Evolutionary conservation across 2,797 vertebrate species (phyloP).

Genomic region (Centroberyx gerrardi): DNA sequence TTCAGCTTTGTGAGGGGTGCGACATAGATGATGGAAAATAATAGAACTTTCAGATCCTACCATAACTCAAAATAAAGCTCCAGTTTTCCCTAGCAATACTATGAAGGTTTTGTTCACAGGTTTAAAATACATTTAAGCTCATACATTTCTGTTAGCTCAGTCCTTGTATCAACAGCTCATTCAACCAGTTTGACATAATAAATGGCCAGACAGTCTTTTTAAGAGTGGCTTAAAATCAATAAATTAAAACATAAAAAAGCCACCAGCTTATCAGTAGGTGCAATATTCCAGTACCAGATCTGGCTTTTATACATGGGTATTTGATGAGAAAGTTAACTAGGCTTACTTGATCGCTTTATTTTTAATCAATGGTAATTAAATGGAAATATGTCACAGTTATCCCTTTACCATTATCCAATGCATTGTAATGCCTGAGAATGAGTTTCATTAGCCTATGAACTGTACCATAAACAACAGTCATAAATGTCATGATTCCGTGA

Average conservation of each 20-base stretch:
- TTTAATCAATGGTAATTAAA: slow-evolving; percentile 50
- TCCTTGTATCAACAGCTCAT: not conserved
- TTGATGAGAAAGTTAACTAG: slow-evolving; percentile 31
- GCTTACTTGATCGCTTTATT: slow-evolving; percentile 21
- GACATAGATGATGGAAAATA: too few relatives aligned
- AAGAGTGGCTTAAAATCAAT: not conserved
- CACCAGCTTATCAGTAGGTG: not conserved
- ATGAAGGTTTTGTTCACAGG: too few relatives aligned
- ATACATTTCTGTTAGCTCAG: not conserved
- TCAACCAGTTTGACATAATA: not conserved
- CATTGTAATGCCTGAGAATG: not conserved
- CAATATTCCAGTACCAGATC: not conserved
- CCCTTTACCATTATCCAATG: slow-evolving; percentile 25
- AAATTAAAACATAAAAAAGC: not conserved
- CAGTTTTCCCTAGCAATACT: not conserved
- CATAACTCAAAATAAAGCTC: not conserved
- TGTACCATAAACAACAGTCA: slow-evolving; percentile 5
- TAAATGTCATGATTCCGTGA: slow-evolving; percentile 8
- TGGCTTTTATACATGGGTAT: not conserved
- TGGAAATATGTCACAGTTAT: slow-evolving; percentile 35
- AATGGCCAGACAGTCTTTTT: not conserved
- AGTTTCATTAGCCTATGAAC: slow-evolving; percentile 15
- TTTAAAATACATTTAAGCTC: not conserved
- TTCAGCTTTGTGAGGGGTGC: not conserved
- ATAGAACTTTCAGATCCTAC: too few relatives aligned